Evolutionary conservation across 37 sponge, comb jelly and placozoan species (phyloP), one percentile per base, ranked within the genome.

Genomic region (Bolinopsis microptera): DNA sequence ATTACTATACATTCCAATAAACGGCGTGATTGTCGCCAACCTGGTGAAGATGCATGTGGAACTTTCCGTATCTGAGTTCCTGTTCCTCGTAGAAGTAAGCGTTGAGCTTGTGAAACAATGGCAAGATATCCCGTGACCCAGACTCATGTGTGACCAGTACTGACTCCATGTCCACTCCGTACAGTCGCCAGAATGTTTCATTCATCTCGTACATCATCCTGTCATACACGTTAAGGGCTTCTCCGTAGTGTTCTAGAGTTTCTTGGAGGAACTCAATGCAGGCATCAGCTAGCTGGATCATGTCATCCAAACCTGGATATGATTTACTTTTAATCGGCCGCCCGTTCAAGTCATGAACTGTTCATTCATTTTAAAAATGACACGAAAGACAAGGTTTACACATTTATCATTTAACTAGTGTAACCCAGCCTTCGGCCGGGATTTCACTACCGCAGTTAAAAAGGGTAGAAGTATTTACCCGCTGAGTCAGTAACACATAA

Each of bases 161-260:
- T 1, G 82, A 80, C 38, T 80, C 82, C 82, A 80, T 80, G 38
- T 80, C 82, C 9, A 80, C 82, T 13, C 82, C 82, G 82, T 80
- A 80, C 22, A 80, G 38, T 13, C 82, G 5, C 82, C 82, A 80
- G 38, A 80, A 36, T 1, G 35, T 32, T 34, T 80, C 82, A 37
- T 80, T 80, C 82, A 80, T 80, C 35, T 80, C 82, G 30, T 30
- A 80, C 38, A 80, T 80, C 82, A 80, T 80, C 82, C 82, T 31
- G 38, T 80, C 82, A 22, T 80, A 80, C 37, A 80, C 82, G 38
- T 36, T 33, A 5, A 80, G 38, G 1, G 82, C 82, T 37, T 80
- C 82, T 3, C 35, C 38, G 38, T 80, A 80, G 82, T 80, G 82
- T 30, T 80, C 82, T 35, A 36, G 82, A 30, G 82, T 80, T 30